Evolutionary conservation across 1,140 invertebrate genomes (phyloP), one percentile per base, ranked within the genome.

Genomic region (Hylyphantes graminicola): DNA sequence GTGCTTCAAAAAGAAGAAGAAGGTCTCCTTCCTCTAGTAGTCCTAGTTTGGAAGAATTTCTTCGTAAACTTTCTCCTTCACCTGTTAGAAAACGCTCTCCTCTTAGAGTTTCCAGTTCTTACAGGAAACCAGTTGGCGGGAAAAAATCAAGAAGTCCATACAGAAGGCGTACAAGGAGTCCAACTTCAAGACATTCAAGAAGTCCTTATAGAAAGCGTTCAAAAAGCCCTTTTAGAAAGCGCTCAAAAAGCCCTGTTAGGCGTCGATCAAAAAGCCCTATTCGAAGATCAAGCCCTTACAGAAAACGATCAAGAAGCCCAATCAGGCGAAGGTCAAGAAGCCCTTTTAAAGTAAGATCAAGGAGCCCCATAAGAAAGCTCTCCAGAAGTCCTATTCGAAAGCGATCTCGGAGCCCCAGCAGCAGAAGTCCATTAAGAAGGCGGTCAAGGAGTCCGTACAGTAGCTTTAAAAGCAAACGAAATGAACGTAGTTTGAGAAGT

Each of bases 371-470:
- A 6, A 55, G 72, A 75, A 64, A 63, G 48, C 50, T n/a, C 12
- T 74, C 72, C n/a, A 83, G 81, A 83, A 75, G 72, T 19, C 81
- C 81, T 12, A 57, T 75, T 3, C n/a, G 19, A 19, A 67, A 15
- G 8, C 81, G 17, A 3, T 48, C 9, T 61, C 35, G 11, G 10
- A 59, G 19, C n/a, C 48, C 68, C 19, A 19, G 7, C 10, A 73
- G 48, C 3, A 35, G 19, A 73, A 64, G 68, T 73, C 79, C 79
- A 51, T 11, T 15, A 35, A 19, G 68, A 74, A 64, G 50, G 48
- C 2, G 3, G n/a, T 48, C 68, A 12, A 63, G 59, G 50, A 77
- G 74, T n/a, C 74, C 74, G 53, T 35, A 35, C 35, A 35, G 35
- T 35, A 35, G 6, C 48, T 21, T 21, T 8, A 15, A 72, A 72